Base-by-base conservation (phyloP, 2,888 invertebrate species). In the Dynastes tityus region DNA sequence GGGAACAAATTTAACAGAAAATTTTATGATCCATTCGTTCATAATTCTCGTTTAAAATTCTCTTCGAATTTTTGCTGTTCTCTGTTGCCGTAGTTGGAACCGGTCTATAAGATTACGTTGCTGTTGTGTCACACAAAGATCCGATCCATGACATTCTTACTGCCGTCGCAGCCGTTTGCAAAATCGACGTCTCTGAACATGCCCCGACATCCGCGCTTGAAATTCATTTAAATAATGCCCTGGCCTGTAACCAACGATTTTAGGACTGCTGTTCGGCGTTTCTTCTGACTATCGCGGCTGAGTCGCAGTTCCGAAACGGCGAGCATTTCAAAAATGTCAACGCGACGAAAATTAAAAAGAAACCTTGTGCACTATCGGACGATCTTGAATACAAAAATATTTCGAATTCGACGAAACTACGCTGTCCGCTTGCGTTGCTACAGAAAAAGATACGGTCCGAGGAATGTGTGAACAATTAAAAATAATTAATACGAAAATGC, bases 1-100 rank as follows among this genome's bases (percentile, higher is more conserved):
- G 79, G 82, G 78, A 80, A 74, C 78, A 83, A 82, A 83, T 82
- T 83, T 81, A 80, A 81, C 80, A 82, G 81, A 82, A 82, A 82
- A 82, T 82, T 80, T 82, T 80, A 81, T 79, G 80, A 80, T 78
- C 78, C 73, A 49, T 74, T 74, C 61, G 73, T 63, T 61, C 73
- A 74, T 74, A 78, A 78, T 40, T 80, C 78, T 71, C 65, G 78
- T 76, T 71, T 80, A 73, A 80, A 78, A 73, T 78, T 78, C 40
- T 49, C 70, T 55, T 77, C 70, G 68, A 63, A 53, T 61, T 77
- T 61, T 58, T 68, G 29, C 68, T 61, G 55, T 63, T 77, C 51
- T 45, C 63, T 55, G 22, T 61, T 70, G 63, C 51, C 70, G 45
- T 29, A 61, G 61, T 70, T 70, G 77, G 61, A 70, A 63, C 61